Percentiles rank a stretch among this genome's conserved stretches.
phyloP scores from a whole-genome alignment of 1,140 invertebrate species.

The Gonioctena quinquepunctata region DNA sequence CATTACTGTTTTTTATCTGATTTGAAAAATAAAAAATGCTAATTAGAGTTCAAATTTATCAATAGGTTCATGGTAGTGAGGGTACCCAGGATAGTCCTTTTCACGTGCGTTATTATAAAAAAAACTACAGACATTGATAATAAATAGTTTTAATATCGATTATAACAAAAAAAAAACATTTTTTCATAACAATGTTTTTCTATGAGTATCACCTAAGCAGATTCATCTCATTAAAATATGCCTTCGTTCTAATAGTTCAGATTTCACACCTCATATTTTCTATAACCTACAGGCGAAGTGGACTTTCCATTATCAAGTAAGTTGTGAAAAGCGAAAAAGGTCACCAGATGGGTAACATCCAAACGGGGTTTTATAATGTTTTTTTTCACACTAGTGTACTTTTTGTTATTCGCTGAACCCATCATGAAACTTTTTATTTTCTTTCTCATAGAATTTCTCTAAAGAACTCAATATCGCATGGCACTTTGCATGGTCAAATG shows the following conservation, averaged over 20 bases:
- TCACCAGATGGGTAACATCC: background rate
- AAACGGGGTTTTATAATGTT: background rate
- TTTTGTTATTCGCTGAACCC: background rate
- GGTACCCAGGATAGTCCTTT: too few relatives aligned
- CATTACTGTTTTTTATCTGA: too few relatives aligned
- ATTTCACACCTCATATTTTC: background rate
- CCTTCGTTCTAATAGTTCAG: background rate
- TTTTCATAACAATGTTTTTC: too few relatives aligned
- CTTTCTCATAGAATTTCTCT: background rate
- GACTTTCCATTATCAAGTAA: slow-evolving; percentile 49
- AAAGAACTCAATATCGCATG: background rate
- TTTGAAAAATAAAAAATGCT: too few relatives aligned
- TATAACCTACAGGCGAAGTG: slow-evolving; percentile 37
- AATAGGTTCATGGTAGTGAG: too few relatives aligned
- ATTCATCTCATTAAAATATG: too few relatives aligned
- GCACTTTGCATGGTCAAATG: background rate
- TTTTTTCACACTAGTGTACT: background rate
- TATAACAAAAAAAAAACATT: too few relatives aligned
- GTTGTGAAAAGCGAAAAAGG: slow-evolving; percentile 17
- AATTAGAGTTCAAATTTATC: too few relatives aligned
- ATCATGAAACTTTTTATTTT: background rate
- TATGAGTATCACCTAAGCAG: too few relatives aligned
- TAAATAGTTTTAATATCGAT: too few relatives aligned
- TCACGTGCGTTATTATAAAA: too few relatives aligned
- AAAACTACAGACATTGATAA: too few relatives aligned